These are phyloP conservation scores for Piliocolobus tephrosceles DNA, from an alignment of 2,113 vertebrate genomes.

Conservation along the genomic window DNA sequence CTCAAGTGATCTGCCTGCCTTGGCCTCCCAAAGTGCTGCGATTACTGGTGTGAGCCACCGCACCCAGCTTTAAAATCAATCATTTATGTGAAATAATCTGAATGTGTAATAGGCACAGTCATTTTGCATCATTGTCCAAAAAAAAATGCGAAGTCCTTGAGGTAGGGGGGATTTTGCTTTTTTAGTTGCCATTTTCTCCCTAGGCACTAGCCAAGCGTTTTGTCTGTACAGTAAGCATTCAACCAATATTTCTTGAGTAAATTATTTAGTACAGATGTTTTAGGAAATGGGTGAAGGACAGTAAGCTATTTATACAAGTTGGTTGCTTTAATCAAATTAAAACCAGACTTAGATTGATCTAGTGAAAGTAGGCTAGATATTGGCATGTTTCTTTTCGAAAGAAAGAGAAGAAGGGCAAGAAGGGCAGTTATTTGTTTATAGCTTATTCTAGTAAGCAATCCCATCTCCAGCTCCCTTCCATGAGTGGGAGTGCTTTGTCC, in stretches of 20 bases:
- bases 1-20: no score
- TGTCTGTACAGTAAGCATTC: not conserved
- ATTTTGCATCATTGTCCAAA: not conserved
- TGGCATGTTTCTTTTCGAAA: not conserved
- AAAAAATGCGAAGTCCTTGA: not conserved
- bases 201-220: not conserved
- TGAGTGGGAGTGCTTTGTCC: not conserved
- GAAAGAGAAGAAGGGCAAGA: not conserved
- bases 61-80: not conserved
- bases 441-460: not conserved
- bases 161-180: not conserved
- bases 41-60: no score
- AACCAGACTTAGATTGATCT: not conserved
- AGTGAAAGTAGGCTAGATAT: not conserved
- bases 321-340: conserved; percentile 35
- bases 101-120: not conserved
- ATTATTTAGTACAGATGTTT: not conserved
- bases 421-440: not conserved
- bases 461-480: not conserved
- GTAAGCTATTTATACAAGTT: not conserved
- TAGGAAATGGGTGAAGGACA: not conserved
- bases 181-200: not conserved
- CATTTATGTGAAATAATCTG: not conserved
- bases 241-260: not conserved
- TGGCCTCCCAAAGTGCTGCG: no score